Evolutionary conservation across 2,888 invertebrate species (phyloP).

Genomic region (Choreutis nemorana): DNA sequence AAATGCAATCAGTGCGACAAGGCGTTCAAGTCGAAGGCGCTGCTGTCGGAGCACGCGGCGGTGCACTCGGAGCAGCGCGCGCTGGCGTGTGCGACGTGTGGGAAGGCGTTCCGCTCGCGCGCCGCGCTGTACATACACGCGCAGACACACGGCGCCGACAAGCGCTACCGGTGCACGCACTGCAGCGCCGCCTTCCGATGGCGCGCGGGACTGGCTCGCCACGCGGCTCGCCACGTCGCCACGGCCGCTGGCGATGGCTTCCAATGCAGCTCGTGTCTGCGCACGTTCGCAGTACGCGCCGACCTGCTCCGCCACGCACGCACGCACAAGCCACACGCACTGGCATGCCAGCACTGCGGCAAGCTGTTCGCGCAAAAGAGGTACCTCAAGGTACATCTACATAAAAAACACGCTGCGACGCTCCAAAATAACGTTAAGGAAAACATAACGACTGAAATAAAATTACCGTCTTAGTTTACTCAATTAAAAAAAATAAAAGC

Average conservation of each 20-base stretch:
- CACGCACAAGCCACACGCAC: conserved; percentile 46
- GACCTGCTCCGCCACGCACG: conserved; percentile 57
- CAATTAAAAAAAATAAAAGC: no score
- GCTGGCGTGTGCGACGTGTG: conserved; percentile 49
- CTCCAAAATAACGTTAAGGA: no score
- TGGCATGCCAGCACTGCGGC: conserved; percentile 47
- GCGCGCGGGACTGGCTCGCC: conserved; percentile 46
- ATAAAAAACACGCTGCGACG: conserved; percentile 29
- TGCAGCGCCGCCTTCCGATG: conserved; percentile 52
- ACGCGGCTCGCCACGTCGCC: conserved; percentile 43
- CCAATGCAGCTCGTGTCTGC: conserved; percentile 51
- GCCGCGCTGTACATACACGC: conserved; percentile 58
- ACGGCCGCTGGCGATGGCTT: conserved; percentile 25
- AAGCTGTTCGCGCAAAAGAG: conserved; percentile 54
- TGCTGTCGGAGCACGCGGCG: conserved; percentile 47
- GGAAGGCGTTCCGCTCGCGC: conserved; percentile 51
- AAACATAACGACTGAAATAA: no score
- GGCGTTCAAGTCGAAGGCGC: conserved; percentile 45
- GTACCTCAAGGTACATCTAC: conserved; percentile 57
- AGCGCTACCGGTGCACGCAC: conserved; percentile 20
- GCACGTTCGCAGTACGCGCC: conserved; percentile 45
- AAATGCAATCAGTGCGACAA: conserved; percentile 55
- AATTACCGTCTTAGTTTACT: no score
- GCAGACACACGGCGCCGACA: conserved; percentile 43
- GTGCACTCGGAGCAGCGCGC: conserved; percentile 47